Conservation (phyloP, 1,140 invertebrate genomes). For the Philotrypesis tridentata region DNA sequence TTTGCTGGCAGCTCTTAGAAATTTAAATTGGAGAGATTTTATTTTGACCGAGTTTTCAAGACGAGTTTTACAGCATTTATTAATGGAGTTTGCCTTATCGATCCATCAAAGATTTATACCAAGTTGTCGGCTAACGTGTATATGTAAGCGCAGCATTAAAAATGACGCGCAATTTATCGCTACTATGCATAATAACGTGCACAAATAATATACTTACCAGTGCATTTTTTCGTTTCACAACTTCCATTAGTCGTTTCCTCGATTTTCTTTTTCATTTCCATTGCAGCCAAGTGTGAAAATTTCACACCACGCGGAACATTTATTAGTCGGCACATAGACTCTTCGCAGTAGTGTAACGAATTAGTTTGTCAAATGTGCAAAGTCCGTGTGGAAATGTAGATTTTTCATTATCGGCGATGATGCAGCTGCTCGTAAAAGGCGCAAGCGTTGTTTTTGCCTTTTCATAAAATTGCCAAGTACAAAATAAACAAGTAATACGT, state of each 20-base stretch:
- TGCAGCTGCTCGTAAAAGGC: not conserved
- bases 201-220: not conserved
- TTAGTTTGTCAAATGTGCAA: too few species aligned
- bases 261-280: too few species aligned
- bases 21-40: not conserved
- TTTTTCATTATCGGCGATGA: not conserved
- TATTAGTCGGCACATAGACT: too few species aligned
- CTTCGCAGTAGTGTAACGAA: not conserved
- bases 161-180: not conserved
- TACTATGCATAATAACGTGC: not conserved
- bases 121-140: too few species aligned
- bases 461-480: not conserved
- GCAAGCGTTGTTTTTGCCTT: not conserved
- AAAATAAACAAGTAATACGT: constrained; percentile 28
- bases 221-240: not conserved
- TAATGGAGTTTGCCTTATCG: not conserved
- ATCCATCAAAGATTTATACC: not conserved
- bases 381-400: not conserved
- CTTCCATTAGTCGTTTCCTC: not conserved
- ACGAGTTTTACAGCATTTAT: not conserved
- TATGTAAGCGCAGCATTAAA: not conserved
- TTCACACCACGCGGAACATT: too few species aligned
- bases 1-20: too few species aligned
- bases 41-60: not conserved
- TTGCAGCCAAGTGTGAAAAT: too few species aligned